A percentile compares a stretch with the other conserved stretches of the same genome.
Conservation (phyloP, 2,888 invertebrate genomes). For the Tipula unca region DNA sequence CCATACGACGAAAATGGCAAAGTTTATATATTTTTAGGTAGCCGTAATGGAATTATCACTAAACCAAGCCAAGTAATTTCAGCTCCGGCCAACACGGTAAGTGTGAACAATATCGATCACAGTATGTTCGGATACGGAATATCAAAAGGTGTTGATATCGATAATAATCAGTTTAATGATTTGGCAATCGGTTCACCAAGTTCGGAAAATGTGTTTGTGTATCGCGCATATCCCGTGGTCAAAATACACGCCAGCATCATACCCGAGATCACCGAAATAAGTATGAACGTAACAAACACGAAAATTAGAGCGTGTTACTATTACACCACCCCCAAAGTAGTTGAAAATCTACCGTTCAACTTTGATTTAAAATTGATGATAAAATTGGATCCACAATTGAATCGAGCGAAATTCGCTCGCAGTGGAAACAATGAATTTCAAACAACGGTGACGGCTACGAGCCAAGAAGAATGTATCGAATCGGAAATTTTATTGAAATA, state of each 20-base stretch:
- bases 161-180: constrained; percentile 40
- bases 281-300: constrained; percentile 33
- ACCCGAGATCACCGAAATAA: constrained; percentile 39
- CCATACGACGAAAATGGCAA: constrained; percentile 53
- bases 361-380: background rate
- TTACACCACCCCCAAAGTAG: background rate
- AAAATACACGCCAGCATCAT: constrained; percentile 34
- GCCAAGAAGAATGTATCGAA: constrained; percentile 33
- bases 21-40: constrained; percentile 52
- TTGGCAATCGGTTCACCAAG: constrained; percentile 43
- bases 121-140: constrained; percentile 40
- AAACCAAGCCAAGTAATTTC: constrained; percentile 40
- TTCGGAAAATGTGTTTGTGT: constrained; percentile 40
- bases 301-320: background rate
- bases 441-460: constrained; percentile 33
- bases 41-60: constrained; percentile 36
- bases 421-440: constrained; percentile 32
- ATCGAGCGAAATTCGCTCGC: constrained; percentile 34
- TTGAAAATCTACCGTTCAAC: background rate
- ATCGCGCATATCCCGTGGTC: constrained; percentile 42
- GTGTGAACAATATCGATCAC: background rate
- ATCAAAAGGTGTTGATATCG: constrained; percentile 44
- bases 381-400: constrained; percentile 36
- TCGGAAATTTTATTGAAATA: constrained; percentile 36
- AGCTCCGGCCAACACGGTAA: constrained; percentile 30